Evolutionary conservation across 1,140 invertebrate genomes (phyloP).

Genomic region (Leptinotarsa lineolata): DNA sequence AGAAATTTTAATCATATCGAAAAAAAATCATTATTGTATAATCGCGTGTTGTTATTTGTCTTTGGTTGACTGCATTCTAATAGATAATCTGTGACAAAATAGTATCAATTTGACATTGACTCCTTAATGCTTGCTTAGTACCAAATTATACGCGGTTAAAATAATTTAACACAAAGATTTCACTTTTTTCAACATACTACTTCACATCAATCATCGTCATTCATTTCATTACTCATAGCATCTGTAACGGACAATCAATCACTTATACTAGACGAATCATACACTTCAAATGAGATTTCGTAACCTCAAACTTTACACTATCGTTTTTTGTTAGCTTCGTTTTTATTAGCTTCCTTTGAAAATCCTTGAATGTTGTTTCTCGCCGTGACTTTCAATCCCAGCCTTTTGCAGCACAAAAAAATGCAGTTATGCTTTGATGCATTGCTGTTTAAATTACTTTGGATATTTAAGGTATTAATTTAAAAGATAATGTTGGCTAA

Average conservation of each 20-base stretch:
- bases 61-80: neutral
- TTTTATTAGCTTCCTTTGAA: neutral
- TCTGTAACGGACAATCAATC: neutral
- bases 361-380: neutral
- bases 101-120: slow-evolving; percentile 6
- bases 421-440: too few species aligned
- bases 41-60: slow-evolving; percentile 2
- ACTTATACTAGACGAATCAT: neutral
- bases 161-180: neutral
- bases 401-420: too few species aligned
- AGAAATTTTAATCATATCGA: neutral
- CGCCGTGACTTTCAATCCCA: too few species aligned
- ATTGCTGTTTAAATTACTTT: too few species aligned
- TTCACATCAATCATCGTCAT: neutral
- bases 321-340: neutral
- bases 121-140: neutral
- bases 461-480: too few species aligned
- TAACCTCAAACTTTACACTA: neutral
- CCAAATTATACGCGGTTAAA: neutral
- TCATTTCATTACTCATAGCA: neutral
- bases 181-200: neutral
- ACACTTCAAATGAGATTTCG: neutral
- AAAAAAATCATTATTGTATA: neutral
- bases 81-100: neutral
- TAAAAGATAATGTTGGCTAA: too few species aligned